phyloP scores from a whole-genome alignment of 2,113 vertebrate genomes.

The Accipiter virgatus region DNA sequence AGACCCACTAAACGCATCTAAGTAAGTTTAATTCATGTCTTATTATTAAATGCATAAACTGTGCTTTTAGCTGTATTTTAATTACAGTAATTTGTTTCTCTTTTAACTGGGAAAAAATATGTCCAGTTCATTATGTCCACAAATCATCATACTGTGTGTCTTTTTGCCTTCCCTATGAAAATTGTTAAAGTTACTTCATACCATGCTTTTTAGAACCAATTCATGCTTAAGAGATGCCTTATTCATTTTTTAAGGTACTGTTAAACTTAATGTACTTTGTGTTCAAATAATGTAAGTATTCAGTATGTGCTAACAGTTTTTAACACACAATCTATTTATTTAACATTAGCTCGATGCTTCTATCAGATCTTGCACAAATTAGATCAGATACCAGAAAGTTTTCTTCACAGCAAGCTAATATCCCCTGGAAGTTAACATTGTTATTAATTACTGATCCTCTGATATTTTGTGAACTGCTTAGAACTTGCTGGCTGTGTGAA shows the following conservation, averaged over 20 bases:
- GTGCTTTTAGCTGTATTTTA: neutral
- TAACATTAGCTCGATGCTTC: neutral
- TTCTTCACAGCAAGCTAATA: neutral
- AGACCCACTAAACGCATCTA: neutral
- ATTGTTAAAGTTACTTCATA: neutral
- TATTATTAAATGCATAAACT: neutral
- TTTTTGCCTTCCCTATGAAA: neutral
- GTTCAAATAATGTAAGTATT: neutral
- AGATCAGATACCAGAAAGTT: neutral
- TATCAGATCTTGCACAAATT: neutral
- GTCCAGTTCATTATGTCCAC: neutral
- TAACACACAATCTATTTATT: neutral
- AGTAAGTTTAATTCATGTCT: neutral
- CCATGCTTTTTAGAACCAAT: neutral
- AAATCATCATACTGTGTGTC: neutral
- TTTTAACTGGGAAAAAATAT: neutral
- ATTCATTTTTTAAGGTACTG: neutral
- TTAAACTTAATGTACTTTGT: neutral
- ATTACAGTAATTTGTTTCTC: neutral
- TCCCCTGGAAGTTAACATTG: neutral
- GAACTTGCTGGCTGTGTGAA: neutral
- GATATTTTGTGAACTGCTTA: neutral
- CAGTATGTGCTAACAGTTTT: neutral
- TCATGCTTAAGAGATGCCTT: neutral
- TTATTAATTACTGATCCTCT: neutral